Conservation (phyloP, 2,888 invertebrate species). For the Stramonita haemastoma region DNA sequence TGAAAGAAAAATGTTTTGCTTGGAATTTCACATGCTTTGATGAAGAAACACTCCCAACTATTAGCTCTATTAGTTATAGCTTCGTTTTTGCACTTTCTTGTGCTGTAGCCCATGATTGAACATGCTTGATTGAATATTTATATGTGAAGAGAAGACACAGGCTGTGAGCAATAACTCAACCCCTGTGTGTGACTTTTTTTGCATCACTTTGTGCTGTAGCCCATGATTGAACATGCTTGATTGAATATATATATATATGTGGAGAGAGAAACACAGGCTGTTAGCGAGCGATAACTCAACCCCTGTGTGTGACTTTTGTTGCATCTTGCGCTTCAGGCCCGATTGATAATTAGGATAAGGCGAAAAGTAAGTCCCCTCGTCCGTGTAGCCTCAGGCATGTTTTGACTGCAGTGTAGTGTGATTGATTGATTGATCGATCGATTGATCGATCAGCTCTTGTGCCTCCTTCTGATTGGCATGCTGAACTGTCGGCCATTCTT, state of each 20-base stretch:
- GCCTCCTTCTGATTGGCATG: too few species aligned
- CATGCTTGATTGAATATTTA: not conserved
- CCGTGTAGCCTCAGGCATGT: not conserved
- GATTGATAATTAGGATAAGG: conserved; percentile 38
- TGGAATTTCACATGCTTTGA: too few species aligned
- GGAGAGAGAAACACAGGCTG: not conserved
- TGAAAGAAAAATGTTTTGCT: too few species aligned
- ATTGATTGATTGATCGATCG: not conserved
- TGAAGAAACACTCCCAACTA: too few species aligned
- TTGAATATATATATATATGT: not conserved
- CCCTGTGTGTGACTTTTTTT: not conserved
- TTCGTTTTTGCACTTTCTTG: too few species aligned
- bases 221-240: not conserved
- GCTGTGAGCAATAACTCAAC: not conserved
- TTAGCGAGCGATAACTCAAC: not conserved
- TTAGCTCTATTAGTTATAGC: too few species aligned
- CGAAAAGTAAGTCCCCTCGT: conserved; percentile 33
- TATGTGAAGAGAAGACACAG: not conserved
- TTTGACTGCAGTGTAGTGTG: not conserved
- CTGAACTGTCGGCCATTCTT: too few species aligned
- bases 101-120: not conserved
- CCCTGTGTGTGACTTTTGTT: not conserved
- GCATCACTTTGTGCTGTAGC: not conserved
- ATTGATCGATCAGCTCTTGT: too few species aligned
- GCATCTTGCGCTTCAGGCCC: conserved; percentile 33